A percentile compares a stretch with the other conserved stretches of the same genome.
Evolutionary conservation across 2,797 vertebrate genomes (phyloP).

Genomic region (Propithecus perrieri): DNA sequence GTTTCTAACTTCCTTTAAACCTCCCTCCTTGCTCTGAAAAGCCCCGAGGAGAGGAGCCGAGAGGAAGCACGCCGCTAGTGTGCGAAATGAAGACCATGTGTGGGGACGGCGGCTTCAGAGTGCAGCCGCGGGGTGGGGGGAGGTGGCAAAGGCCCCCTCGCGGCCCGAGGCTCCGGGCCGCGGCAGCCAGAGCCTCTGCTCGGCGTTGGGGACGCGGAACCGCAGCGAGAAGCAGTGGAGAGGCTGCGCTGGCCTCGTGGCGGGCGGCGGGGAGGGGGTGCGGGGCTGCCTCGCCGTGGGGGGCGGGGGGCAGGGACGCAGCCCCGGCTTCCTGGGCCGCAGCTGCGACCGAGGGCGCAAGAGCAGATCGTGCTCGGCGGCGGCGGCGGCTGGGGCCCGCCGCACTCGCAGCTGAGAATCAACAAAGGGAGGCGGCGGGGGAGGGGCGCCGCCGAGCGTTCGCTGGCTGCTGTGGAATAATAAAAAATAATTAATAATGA

Average conservation of each 20-base stretch:
- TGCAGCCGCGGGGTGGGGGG: slow-evolving; percentile 71
- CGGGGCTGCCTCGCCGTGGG: slow-evolving; percentile 45
- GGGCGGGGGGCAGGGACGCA: slow-evolving; percentile 65
- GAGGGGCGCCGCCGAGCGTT: slow-evolving; percentile 69
- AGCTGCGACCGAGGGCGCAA: slow-evolving; percentile 80
- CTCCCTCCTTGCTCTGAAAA: slow-evolving; percentile 77
- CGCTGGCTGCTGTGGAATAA: slow-evolving; percentile 79
- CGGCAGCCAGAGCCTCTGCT: slow-evolving; percentile 46
- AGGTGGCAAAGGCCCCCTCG: slow-evolving; percentile 52
- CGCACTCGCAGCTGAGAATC: slow-evolving; percentile 76
- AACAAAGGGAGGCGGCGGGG: slow-evolving; percentile 75
- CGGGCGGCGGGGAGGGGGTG: background rate
- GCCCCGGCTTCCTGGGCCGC: slow-evolving; percentile 71
- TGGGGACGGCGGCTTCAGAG: slow-evolving; percentile 83
- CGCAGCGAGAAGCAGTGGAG: background rate
- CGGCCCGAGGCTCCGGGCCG: slow-evolving; percentile 2
- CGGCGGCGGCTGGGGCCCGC: slow-evolving; percentile 60
- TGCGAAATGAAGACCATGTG: slow-evolving; percentile 88
- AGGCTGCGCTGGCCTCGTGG: slow-evolving; percentile 51
- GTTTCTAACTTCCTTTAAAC: slow-evolving; percentile 84
- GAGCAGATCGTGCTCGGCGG: slow-evolving; percentile 73
- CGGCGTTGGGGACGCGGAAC: slow-evolving; percentile 44
- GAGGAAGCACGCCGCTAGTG: slow-evolving; percentile 86
- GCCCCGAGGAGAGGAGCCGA: slow-evolving; percentile 83
- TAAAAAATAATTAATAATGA: slow-evolving; percentile 85